Base-by-base conservation (phyloP, 2,113 vertebrate species). In the Grus americana region DNA sequence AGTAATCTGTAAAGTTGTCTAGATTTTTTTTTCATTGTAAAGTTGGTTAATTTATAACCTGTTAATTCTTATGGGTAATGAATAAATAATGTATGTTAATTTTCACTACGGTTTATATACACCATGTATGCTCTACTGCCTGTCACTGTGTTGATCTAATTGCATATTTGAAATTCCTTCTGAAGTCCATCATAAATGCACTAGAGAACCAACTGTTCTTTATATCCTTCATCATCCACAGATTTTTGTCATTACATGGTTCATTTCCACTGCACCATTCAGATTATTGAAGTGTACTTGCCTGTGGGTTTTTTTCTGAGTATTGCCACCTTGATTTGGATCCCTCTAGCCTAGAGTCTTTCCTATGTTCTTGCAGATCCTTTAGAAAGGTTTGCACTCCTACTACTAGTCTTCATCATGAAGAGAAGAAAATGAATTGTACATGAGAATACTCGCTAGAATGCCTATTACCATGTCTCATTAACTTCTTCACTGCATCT, bases 81-180 rank as follows among this genome's bases (percentile, higher is more conserved):
- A 86, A 58, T 54, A 12, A 68, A 49, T 75, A 68, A 76, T 55
- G 15, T 92, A 22, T 10, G 3, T 88, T 50, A 34, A 74, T 86
- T 93, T 74, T 80, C 63, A 29, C 34, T 36, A 0, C 46, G 38
- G 30, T 65, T 96, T 91, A 9, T 78, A 0, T 81, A 57, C 15
- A 24, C 19, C 21, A 6, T 32, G 11, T 74, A 24, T 67, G 38
- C n/a, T 87, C 30, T 73, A 18, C 63, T 70, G 74, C 59, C 46
- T 89, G 36, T 61, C n/a, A 6, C 42, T 81, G 13, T 87, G 36
- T 91, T 96, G 79, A 40, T 85, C 55, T 88, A 72, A 93, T 58
- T 75, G 86, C 49, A 11, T 95, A 47, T 84, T 75, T 92, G 79
- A 86, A 93, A 78, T 86, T 78, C 72, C 36, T 91, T 81, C 61